Conservation (phyloP, 2,888 invertebrate genomes). For the Brenthis daphne region DNA sequence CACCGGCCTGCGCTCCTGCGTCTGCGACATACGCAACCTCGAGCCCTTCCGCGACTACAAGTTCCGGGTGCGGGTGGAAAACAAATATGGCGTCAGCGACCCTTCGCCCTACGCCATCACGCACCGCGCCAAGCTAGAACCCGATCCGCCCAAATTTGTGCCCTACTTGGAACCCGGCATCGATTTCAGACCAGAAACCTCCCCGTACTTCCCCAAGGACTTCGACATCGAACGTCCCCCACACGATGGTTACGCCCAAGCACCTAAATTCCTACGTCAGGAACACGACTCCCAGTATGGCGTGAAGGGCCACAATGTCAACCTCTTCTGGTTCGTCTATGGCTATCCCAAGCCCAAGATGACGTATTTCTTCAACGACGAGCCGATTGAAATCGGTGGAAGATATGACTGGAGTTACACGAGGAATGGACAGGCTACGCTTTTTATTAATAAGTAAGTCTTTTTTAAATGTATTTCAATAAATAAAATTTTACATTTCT, state of each 20-base stretch:
- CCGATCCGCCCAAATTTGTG: constrained; percentile 89
- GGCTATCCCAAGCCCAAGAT: constrained; percentile 98
- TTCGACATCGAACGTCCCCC: constrained; percentile 95
- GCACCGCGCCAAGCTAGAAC: constrained; percentile 89
- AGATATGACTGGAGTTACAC: constrained; percentile 93
- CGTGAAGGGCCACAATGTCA: constrained; percentile 94
- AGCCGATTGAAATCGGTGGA: constrained; percentile 90
- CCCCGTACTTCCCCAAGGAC: constrained; percentile 94
- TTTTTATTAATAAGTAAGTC: constrained; percentile 92
- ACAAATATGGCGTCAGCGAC: constrained; percentile 97
- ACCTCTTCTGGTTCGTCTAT: constrained; percentile 96
- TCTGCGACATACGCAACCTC: constrained; percentile 93
- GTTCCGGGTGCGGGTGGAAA: constrained; percentile 97
- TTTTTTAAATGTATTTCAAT: background rate
- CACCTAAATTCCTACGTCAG: constrained; percentile 93
- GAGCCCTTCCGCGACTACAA: constrained; percentile 97
- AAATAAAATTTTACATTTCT: too few species aligned
- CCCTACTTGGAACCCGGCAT: constrained; percentile 91
- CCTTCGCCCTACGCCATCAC: constrained; percentile 96
- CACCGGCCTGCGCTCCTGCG: constrained; percentile 92
- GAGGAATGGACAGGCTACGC: constrained; percentile 93
- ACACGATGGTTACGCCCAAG: constrained; percentile 91
- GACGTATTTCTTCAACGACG: constrained; percentile 93
- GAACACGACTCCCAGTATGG: constrained; percentile 95
- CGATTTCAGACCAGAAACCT: constrained; percentile 92